A percentile compares a stretch with the other conserved stretches of the same genome.
Evolutionary conservation across 2,113 vertebrate species (phyloP).

Genomic region (Xenopus laevis): DNA sequence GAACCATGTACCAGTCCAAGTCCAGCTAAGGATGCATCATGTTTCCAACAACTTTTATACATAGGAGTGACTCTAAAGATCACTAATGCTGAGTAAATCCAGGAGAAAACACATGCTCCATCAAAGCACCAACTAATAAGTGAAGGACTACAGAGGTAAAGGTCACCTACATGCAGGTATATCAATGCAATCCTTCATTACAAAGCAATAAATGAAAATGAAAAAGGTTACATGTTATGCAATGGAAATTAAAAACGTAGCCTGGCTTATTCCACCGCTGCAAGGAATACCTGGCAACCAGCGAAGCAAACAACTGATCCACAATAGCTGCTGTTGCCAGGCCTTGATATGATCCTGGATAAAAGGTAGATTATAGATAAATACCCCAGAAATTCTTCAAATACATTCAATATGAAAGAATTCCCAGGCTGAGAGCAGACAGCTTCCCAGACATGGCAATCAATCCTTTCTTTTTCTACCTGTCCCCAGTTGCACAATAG

Average conservation of each 20-base stretch:
- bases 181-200: no score
- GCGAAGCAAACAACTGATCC: constrained; percentile 12
- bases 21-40: no score
- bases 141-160: no score
- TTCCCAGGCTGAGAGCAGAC: constrained; percentile 32
- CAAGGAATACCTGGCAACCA: constrained; percentile 11
- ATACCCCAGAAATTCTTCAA: constrained; percentile 38
- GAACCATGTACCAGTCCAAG: no score
- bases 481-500: constrained; percentile 10
- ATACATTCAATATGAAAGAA: constrained; percentile 37
- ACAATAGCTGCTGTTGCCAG: constrained; percentile 2
- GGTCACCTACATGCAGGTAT: no score
- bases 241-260: not conserved
- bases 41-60: no score
- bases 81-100: no score
- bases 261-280: not conserved
- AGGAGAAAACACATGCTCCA: no score
- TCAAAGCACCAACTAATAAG: no score
- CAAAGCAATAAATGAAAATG: no score
- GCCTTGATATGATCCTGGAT: constrained; percentile 25
- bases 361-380: constrained; percentile 39
- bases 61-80: no score
- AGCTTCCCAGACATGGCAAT: constrained; percentile 23
- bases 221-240: no score
- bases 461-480: constrained; percentile 10